A percentile compares a stretch with the other conserved stretches of the same genome.
Evolutionary conservation across 2,113 vertebrate species (phyloP).

Genomic region (Atrichornis clamosus): DNA sequence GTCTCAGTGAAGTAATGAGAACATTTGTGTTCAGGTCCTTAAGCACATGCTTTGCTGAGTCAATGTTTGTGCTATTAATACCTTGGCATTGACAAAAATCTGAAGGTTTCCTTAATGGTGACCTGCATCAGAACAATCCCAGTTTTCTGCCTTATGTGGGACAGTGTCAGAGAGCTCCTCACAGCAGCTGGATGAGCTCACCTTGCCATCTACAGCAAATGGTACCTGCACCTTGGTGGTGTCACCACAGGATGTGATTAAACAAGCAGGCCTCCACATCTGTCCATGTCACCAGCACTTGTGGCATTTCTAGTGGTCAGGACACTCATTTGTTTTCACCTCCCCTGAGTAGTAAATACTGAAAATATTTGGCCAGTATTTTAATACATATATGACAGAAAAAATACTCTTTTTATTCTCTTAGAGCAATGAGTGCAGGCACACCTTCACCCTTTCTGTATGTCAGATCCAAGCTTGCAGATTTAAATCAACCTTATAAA

Average conservation of each 20-base stretch:
- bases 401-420: neutral
- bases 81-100: neutral
- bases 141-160: neutral
- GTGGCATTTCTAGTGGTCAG: neutral
- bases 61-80: neutral
- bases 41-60: neutral
- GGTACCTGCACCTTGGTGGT: fast-evolving
- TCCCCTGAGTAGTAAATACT: neutral
- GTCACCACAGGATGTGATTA: too few relatives aligned
- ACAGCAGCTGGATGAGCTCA: neutral
- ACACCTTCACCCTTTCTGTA: neutral
- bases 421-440: neutral
- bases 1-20: neutral
- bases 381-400: neutral
- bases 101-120: neutral
- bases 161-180: neutral
- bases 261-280: neutral
- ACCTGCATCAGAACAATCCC: neutral
- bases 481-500: conserved; percentile 30
- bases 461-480: neutral
- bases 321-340: neutral
- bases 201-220: neutral
- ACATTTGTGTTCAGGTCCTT: neutral
- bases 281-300: neutral
- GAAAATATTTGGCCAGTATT: neutral